Evolutionary conservation across 2,113 vertebrate species (phyloP), one percentile per base, ranked within the genome.

Genomic region (Hydrolagus affinis): DNA sequence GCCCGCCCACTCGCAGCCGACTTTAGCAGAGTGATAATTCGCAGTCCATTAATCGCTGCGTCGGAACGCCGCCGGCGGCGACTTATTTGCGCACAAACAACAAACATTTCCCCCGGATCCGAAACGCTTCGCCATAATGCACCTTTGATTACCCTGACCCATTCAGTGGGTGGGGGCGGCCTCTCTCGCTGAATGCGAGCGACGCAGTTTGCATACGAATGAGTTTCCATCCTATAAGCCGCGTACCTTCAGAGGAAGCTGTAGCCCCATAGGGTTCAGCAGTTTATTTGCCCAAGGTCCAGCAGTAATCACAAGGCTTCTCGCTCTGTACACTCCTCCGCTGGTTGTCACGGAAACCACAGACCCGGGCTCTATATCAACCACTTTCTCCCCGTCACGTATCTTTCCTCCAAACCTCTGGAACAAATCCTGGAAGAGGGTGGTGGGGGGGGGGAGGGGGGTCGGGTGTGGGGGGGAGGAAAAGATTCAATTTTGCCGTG

Each of bases 221-320:
- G n/a, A 32, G 25, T 66, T n/a, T 19, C 23, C 62, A 83, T 21
- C n/a, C n/a, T 64, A 66, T 19, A 66, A 10, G 0, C 8, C 0
- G 0, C 87, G 87, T 85, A 98, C 97, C 96, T 96, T 90, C 64
- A 99, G 94, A 0, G 97, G 97, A 60, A 98, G 90, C 80, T 87
- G 87, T 6, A 96, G 90, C 11, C 94, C 95, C 75, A 93, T 89
- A 0, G 91, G 90, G 15, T 87, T 87, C 85, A 98, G 89, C 0
- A 98, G 86, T 64, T 11, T 86, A n/a, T 93, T 91, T 0, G 95
- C 90, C 97, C 97, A 98, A 7, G 96, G 89, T 86, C 97, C 97
- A 0, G 94, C 94, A 0, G 96, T 90, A 86, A 98, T 93, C 89
- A 97, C 89, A 87, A 98, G 59, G 71, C 89, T 92, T 59, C 90